Conservation (phyloP, 2,888 invertebrate genomes). For the Octodonta nipae region DNA sequence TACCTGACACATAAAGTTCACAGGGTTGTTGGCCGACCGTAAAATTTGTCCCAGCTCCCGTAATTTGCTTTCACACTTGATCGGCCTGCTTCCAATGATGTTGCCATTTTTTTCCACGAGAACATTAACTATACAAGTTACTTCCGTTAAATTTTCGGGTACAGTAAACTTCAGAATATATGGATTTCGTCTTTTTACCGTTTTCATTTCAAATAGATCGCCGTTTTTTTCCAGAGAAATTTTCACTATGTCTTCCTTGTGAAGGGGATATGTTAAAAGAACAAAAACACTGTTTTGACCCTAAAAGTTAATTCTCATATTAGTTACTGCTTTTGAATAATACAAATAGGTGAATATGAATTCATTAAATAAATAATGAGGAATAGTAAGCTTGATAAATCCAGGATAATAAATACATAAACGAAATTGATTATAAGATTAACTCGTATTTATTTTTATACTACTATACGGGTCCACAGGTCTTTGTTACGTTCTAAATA, state of each 20-base stretch:
- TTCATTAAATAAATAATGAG: too few relatives aligned
- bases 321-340: too few relatives aligned
- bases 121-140: slow-evolving; percentile 69
- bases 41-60: slow-evolving; percentile 71
- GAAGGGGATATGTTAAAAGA: slow-evolving; percentile 62
- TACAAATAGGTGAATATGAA: too few relatives aligned
- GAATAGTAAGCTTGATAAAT: too few relatives aligned
- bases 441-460: too few relatives aligned
- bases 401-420: too few relatives aligned
- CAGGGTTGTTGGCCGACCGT: slow-evolving; percentile 62
- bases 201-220: slow-evolving; percentile 54
- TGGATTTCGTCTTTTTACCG: slow-evolving; percentile 68
- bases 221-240: slow-evolving; percentile 71
- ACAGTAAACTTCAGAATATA: slow-evolving; percentile 73
- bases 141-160: slow-evolving; percentile 69
- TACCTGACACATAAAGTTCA: slow-evolving; percentile 82
- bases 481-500: too few relatives aligned
- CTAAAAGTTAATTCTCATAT: too few relatives aligned
- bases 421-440: too few relatives aligned
- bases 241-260: slow-evolving; percentile 61
- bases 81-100: slow-evolving; percentile 65
- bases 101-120: slow-evolving; percentile 70
- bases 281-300: slow-evolving; percentile 74
- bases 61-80: slow-evolving; percentile 76
- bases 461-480: too few relatives aligned